phyloP scores from a whole-genome alignment of 1,140 invertebrate species.

The Pemphigus obesinymphae region DNA sequence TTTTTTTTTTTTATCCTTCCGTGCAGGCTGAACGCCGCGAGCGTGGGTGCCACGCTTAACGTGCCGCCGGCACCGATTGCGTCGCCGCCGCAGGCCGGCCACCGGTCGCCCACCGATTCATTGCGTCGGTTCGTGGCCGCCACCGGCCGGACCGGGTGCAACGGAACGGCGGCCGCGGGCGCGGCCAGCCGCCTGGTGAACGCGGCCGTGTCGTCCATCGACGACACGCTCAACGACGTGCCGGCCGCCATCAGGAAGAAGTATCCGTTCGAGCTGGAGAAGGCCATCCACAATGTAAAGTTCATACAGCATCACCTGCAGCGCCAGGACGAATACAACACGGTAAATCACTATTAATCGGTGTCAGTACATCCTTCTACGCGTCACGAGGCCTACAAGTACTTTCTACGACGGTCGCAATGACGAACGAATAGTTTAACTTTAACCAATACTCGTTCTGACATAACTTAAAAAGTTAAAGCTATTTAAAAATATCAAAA shows the following conservation, averaged over 20 bases:
- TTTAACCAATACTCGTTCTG: too few species aligned
- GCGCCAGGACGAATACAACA: conserved; percentile 87
- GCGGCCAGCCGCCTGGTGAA: conserved; percentile 27
- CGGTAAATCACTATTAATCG: too few species aligned
- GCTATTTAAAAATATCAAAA: too few species aligned
- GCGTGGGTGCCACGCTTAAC: conserved; percentile 20
- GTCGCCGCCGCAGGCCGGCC: conserved; percentile 56
- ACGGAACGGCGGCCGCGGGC: conserved; percentile 55
- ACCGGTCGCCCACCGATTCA: conserved; percentile 69
- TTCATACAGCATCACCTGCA: conserved; percentile 93
- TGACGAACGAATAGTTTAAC: too few species aligned
- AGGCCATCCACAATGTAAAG: conserved; percentile 90
- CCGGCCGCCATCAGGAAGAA: conserved; percentile 65
- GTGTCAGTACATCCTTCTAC: too few species aligned
- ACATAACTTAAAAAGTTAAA: too few species aligned
- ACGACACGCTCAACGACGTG: conserved; percentile 74
- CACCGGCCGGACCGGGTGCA: conserved; percentile 56
- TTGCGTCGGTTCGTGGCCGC: conserved; percentile 57
- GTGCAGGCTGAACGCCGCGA: conserved; percentile 16
- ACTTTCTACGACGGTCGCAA: too few species aligned
- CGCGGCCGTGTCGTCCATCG: conserved; percentile 59
- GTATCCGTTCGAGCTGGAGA: conserved; percentile 86
- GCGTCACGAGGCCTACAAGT: too few species aligned
- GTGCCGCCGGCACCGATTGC: neutral
- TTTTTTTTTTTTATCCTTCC: neutral